Base-by-base conservation (phyloP, 2,113 vertebrate species). In the Macrotis lagotis region DNA sequence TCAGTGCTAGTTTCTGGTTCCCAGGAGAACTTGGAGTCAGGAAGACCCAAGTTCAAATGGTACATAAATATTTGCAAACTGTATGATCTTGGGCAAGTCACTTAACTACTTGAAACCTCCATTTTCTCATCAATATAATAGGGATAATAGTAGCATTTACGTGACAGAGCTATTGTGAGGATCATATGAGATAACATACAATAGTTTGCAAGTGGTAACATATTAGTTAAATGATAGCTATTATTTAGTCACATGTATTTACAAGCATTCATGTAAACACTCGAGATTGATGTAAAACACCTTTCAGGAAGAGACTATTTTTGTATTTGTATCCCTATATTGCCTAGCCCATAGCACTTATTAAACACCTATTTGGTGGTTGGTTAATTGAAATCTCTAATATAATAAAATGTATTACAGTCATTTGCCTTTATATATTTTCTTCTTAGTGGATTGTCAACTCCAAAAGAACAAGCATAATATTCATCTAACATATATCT, bases 81-180 rank as follows among this genome's bases (percentile, higher is more conserved):
- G 24, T 2, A 0, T 5, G 24, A 24, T 24, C 24, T 50, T 2
- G 47, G 74, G 26, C 7, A 25, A 44, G 19, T 48, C 31, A 4
- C 3, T 24, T 91, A 48, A 28, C 24, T 2, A 0, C 22, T 0
- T 37, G 16, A 10, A 47, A n/a, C 6, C 16, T 25, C 19, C 0
- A 2, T 0, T 91, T 37, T 25, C 6, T 8, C 12, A 1, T 26
- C 26, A 7, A 8, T 25, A 50, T 37, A 47, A 51, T 48, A 26
- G 4, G 1, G 0, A 3, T 14, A 25, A 50, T 53, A 53, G 26
- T 44, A 83, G 24, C 19, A 83, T 14, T n/a, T 74, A n/a, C 16
- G 1, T 44, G 16, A 44, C 37, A 83, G n/a, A 28, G 66, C 6
- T 44, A 2, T 83, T 44, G 66, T 83, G 37, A 83, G 66, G 19